phyloP scores from a whole-genome alignment of 2,113 vertebrate species.

The Alectura lathami region DNA sequence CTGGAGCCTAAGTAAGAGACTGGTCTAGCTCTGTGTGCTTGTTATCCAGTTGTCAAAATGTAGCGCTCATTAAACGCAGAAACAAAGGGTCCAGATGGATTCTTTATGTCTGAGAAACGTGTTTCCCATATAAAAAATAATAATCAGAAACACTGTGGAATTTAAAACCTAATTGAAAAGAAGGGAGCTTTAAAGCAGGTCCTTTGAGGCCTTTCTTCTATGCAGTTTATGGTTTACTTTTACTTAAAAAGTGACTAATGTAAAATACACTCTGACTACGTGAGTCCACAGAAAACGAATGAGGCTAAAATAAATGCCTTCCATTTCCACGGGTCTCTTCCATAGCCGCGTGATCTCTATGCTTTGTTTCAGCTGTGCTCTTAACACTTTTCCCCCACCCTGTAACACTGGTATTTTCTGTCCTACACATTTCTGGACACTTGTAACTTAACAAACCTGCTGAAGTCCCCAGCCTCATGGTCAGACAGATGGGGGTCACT shows the following conservation, averaged over 20 bases:
- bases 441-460: background rate
- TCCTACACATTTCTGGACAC: accelerated
- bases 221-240: background rate
- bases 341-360: background rate
- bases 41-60: slow-evolving; percentile 53
- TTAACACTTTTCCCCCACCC: background rate
- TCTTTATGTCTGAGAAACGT: slow-evolving; percentile 57
- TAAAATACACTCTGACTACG: background rate
- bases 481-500: background rate
- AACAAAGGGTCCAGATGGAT: slow-evolving; percentile 52
- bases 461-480: background rate
- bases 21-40: slow-evolving; percentile 22
- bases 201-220: background rate
- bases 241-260: background rate
- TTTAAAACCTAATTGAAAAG: background rate
- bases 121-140: slow-evolving; percentile 17
- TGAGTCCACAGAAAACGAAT: background rate
- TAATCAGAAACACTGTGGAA: background rate
- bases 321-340: background rate
- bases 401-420: background rate
- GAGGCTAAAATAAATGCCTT: background rate
- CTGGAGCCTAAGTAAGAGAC: slow-evolving; percentile 18
- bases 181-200: background rate
- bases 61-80: slow-evolving; percentile 49
- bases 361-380: background rate